Evolutionary conservation across 2,888 invertebrate genomes (phyloP).

Genomic region (Orthonychiurus folsomi): DNA sequence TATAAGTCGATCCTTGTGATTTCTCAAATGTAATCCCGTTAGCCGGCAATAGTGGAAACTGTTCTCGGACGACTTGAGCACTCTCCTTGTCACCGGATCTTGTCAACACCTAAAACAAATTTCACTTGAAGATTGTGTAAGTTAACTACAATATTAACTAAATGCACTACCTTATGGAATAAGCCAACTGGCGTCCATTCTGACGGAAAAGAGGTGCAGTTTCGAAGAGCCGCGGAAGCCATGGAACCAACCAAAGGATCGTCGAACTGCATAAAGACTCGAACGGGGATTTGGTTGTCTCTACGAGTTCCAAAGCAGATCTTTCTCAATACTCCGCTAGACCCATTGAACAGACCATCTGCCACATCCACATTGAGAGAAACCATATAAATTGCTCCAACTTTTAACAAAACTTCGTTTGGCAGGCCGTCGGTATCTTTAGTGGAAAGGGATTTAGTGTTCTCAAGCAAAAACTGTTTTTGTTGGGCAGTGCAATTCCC

Average conservation of each 20-base stretch:
- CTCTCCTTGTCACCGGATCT: not conserved
- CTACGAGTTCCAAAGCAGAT: constrained; percentile 1
- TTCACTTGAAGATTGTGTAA: too few relatives aligned
- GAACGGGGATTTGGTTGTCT: not conserved
- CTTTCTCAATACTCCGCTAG: constrained; percentile 21
- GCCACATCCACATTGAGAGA: constrained; percentile 24
- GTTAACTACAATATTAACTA: too few relatives aligned
- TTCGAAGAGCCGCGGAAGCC: too few relatives aligned
- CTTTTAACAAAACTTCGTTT: constrained; percentile 6
- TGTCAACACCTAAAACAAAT: too few relatives aligned
- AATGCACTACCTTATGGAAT: too few relatives aligned
- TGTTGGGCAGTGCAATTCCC: not conserved
- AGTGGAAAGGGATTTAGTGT: not conserved
- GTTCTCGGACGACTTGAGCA: too few relatives aligned
- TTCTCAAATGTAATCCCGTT: constrained; percentile 31
- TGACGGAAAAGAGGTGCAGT: too few relatives aligned
- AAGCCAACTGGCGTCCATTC: too few relatives aligned
- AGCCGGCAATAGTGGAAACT: too few relatives aligned
- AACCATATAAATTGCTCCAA: constrained; percentile 18
- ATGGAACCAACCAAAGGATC: constrained; percentile 18
- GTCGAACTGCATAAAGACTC: constrained; percentile 21
- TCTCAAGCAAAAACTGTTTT: not conserved
- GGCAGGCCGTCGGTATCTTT: constrained; percentile 15
- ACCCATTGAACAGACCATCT: constrained; percentile 35
- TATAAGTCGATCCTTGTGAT: too few relatives aligned